These are phyloP conservation scores for Odobenus rosmarus DNA, from an alignment of 2,113 vertebrate genomes.

Conservation along the genomic window DNA sequence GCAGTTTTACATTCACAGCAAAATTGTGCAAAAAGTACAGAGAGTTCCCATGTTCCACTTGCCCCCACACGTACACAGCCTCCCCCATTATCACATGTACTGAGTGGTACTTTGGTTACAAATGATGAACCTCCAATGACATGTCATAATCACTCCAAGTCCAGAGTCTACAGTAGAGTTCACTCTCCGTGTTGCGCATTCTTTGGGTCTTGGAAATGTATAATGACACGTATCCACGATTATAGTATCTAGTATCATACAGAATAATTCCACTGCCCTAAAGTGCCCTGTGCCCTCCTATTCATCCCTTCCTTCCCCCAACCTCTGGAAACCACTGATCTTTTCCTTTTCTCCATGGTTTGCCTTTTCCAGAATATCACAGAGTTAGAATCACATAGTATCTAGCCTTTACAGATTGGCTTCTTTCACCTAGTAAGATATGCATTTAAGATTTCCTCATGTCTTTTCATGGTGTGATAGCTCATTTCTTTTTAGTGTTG, in stretches of 20 bases:
- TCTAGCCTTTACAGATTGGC: background rate
- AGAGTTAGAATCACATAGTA: background rate
- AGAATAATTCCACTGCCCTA: background rate
- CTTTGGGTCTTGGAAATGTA: background rate
- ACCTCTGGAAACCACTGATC: background rate
- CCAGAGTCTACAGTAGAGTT: too few relatives aligned
- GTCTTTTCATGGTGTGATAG: background rate
- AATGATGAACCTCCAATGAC: background rate
- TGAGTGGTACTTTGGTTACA: background rate
- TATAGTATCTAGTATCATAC: rapidly evolving
- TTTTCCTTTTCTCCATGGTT: background rate
- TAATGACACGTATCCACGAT: background rate
- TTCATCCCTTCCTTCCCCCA: background rate
- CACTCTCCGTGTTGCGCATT: background rate
- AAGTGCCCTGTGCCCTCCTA: background rate
- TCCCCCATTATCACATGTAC: too few relatives aligned
- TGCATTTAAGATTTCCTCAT: background rate
- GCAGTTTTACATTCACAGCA: background rate
- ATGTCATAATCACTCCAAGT: rapidly evolving
- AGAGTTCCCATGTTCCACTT: background rate
- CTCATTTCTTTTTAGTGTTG: background rate
- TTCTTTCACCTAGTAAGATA: background rate
- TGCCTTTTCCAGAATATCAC: background rate
- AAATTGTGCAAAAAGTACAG: background rate
- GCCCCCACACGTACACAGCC: rapidly evolving